phyloP scores from a whole-genome alignment of 2,113 vertebrate species.

The Origma solitaria region DNA sequence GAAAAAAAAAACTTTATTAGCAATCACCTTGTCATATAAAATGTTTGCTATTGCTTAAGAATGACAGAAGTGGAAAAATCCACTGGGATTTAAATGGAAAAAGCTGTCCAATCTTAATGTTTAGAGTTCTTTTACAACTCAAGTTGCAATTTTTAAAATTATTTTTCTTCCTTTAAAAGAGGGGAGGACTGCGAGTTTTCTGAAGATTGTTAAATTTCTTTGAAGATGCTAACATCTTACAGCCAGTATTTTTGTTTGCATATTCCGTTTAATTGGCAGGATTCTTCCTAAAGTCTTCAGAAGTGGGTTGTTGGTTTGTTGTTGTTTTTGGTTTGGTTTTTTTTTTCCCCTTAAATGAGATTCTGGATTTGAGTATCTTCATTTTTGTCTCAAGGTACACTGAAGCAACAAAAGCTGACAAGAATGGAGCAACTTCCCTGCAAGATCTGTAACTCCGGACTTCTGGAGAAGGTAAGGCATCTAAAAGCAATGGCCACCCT shows the following conservation, averaged over 20 bases:
- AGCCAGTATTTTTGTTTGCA: neutral
- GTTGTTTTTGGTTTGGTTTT: neutral
- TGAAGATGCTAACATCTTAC: fast-evolving
- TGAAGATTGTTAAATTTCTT: neutral
- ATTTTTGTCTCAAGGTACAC: neutral
- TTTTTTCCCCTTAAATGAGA: neutral
- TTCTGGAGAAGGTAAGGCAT: neutral
- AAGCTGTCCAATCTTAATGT: neutral
- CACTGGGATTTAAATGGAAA: neutral
- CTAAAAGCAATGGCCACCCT: neutral
- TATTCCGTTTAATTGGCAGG: neutral
- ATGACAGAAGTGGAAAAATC: neutral
- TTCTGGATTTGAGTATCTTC: neutral
- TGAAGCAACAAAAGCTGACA: neutral
- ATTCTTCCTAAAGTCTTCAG: neutral
- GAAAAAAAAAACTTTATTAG: neutral
- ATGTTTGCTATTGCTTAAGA: neutral
- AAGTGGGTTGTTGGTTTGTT: neutral
- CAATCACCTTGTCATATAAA: neutral
- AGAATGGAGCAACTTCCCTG: neutral
- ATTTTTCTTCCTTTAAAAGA: neutral
- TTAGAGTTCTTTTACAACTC: neutral
- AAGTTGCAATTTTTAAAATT: neutral
- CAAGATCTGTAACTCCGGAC: neutral
- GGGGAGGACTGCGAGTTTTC: neutral